Base-by-base conservation (phyloP, 2,797 vertebrate species). In the Hypotaenidia philippensis region DNA sequence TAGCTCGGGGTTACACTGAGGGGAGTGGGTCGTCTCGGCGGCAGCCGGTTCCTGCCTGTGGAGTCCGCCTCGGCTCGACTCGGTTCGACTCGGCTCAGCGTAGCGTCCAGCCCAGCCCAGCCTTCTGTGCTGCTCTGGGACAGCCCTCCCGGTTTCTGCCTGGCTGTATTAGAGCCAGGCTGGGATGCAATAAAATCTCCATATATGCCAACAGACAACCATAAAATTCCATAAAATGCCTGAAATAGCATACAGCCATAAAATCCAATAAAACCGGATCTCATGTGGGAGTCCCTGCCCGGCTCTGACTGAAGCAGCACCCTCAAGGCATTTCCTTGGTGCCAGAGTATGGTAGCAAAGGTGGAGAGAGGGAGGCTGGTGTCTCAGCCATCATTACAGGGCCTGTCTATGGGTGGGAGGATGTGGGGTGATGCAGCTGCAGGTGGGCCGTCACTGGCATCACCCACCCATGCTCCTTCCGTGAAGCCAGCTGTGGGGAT, bases 361-460 rank as follows among this genome's bases (percentile, higher is more conserved):
- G 16, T 44, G 18, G 18, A 44, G 41, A n/a, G 72, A 22, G 7
- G 17, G 16, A 81, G 3, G 18, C 3, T 0, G 5, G 13, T 0
- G 1, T 9, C 17, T 0, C 0, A 40, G 18, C 13, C 1, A 2
- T n/a, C 1, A 5, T 7, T 5, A 5, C 0, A 0, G 34, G 19
- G 16, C 9, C 20, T 55, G 82, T 6, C 25, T 19, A 8, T 14
- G 31, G 23, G 4, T 23, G 15, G 36, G 36, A 41, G 41, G 68
- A 23, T 23, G 5, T 2, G 1, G 12, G 34, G 6, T 3, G 9
- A 63, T 31, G n/a, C 14, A 66, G 57, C 40, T 8, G 36, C 45
- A 21, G 36, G 22, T 25, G 52, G 44, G 53, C 32, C 31, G 3
- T 5, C 25, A 2, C 15, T 0, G 1, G 50, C 0, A 0, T 45